Conservation (phyloP, 2,888 invertebrate genomes). For the Catocala fraxini region DNA sequence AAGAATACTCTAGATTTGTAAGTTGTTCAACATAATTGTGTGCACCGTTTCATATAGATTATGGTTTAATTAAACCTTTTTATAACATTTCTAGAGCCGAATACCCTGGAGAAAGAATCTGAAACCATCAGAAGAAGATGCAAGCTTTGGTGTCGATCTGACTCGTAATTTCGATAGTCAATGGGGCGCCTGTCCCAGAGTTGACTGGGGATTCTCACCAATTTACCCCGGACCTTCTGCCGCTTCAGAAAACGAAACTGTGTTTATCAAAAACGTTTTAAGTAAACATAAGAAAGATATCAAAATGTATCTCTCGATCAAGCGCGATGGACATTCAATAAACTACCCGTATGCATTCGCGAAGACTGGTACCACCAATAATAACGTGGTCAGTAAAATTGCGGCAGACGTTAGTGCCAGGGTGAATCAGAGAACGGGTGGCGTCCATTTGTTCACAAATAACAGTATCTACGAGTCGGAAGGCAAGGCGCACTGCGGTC, state of each 20-base stretch:
- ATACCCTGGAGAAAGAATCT: constrained; percentile 74
- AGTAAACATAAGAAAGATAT: constrained; percentile 76
- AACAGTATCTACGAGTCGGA: constrained; percentile 65
- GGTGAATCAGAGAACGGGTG: constrained; percentile 70
- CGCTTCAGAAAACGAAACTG: constrained; percentile 90
- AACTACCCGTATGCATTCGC: constrained; percentile 89
- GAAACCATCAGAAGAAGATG: constrained; percentile 47
- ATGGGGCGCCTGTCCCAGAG: constrained; percentile 62
- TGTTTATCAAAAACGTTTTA: constrained; percentile 87
- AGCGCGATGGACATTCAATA: constrained; percentile 90
- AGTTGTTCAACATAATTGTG: constrained; percentile 32
- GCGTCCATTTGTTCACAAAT: constrained; percentile 66
- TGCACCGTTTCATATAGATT: neutral
- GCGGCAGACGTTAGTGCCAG: constrained; percentile 65
- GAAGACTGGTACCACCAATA: constrained; percentile 33
- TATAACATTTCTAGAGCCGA: constrained; percentile 39
- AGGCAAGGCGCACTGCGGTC: constrained; percentile 70
- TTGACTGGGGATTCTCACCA: constrained; percentile 59
- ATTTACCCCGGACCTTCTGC: constrained; percentile 87
- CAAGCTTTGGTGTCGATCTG: constrained; percentile 72
- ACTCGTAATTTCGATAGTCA: constrained; percentile 73
- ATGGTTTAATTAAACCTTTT: too few relatives aligned
- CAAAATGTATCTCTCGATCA: constrained; percentile 91
- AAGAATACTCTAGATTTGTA: constrained; percentile 72
- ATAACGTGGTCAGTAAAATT: constrained; percentile 44